A percentile compares a stretch with the other conserved stretches of the same genome.
phyloP scores from a whole-genome alignment of 35 echinoderm and acorn worm genomes.

The Patiria miniata region DNA sequence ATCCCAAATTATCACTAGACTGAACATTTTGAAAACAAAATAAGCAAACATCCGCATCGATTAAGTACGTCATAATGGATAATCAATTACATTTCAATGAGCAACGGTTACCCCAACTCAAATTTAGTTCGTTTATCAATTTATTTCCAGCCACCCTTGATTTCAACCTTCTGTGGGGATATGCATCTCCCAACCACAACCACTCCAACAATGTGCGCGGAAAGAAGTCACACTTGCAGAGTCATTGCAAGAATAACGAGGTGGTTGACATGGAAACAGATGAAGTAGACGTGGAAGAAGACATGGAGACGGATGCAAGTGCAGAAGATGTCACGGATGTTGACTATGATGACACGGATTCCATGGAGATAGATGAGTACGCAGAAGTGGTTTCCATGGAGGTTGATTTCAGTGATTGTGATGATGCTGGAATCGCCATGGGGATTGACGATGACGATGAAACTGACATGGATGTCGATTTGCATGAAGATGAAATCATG shows the following conservation, averaged over 20 bases:
- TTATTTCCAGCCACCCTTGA: too few species aligned
- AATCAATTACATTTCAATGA: too few species aligned
- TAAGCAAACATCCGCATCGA: too few species aligned
- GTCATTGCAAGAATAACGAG: neutral
- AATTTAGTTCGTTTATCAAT: too few species aligned
- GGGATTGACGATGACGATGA: too few species aligned
- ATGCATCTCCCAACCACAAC: neutral
- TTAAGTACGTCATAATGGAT: too few species aligned
- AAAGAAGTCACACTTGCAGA: neutral
- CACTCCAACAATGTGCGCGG: neutral
- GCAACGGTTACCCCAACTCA: too few species aligned
- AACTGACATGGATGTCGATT: neutral
- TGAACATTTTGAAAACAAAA: too few species aligned
- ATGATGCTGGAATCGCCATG: too few species aligned
- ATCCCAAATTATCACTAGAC: too few species aligned
- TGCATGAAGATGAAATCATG: neutral
- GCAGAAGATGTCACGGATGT: neutral
- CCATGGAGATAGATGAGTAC: neutral
- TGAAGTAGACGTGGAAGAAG: neutral
- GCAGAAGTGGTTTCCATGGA: neutral
- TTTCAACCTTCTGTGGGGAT: too few species aligned
- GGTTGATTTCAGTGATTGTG: neutral
- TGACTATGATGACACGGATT: neutral
- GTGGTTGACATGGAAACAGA: too few species aligned
- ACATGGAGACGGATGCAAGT: neutral